phyloP scores from a whole-genome alignment of 2,888 invertebrate genomes.

The Toxonevra muliebris region DNA sequence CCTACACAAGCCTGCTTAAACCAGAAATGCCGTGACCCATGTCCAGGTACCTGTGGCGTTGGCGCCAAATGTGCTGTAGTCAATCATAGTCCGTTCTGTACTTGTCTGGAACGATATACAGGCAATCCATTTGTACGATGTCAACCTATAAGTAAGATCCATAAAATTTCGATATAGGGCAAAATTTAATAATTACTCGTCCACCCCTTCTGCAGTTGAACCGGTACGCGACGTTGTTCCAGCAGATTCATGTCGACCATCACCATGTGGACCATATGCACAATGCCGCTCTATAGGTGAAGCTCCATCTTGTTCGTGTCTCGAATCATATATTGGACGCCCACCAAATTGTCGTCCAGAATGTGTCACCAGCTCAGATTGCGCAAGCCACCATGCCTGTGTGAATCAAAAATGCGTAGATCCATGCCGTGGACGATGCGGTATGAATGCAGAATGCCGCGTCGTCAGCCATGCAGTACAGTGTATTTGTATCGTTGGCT shows the following conservation, averaged over 20 bases:
- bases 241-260: slow-evolving; percentile 77
- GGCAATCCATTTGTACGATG: slow-evolving; percentile 84
- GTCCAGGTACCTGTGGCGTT: slow-evolving; percentile 82
- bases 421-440: slow-evolving; percentile 78
- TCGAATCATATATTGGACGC: slow-evolving; percentile 72
- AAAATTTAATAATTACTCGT: no score
- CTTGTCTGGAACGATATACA: slow-evolving; percentile 72
- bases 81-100: slow-evolving; percentile 83
- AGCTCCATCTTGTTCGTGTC: slow-evolving; percentile 79
- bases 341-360: slow-evolving; percentile 84
- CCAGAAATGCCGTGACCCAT: slow-evolving; percentile 84
- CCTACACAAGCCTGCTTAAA: slow-evolving; percentile 80
- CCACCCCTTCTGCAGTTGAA: slow-evolving; percentile 58
- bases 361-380: slow-evolving; percentile 81
- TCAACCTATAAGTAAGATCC: slow-evolving; percentile 66
- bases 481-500: slow-evolving; percentile 74
- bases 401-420: slow-evolving; percentile 80
- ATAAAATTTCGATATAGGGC: background rate
- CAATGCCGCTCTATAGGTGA: slow-evolving; percentile 75
- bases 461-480: slow-evolving; percentile 80
- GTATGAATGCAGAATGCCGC: slow-evolving; percentile 76
- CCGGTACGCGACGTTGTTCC: slow-evolving; percentile 65
- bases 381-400: slow-evolving; percentile 75
- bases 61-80: slow-evolving; percentile 79
- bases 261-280: slow-evolving; percentile 83